These are phyloP conservation scores for Aythya baeri DNA, from an alignment of 2,113 vertebrate genomes.

Conservation along the genomic window DNA sequence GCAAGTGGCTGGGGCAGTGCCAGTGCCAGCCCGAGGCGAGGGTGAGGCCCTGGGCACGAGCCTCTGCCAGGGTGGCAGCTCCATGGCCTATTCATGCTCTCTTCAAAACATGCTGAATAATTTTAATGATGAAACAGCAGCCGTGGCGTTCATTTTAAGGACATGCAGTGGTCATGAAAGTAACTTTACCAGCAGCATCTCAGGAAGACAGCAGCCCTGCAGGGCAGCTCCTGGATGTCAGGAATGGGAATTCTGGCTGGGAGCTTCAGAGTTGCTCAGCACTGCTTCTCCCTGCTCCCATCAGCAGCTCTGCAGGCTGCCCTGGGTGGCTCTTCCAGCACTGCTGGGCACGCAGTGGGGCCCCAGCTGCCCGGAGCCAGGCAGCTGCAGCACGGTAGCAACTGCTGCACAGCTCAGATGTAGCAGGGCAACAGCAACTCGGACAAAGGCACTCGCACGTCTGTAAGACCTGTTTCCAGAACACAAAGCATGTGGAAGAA, in stretches of 20 bases:
- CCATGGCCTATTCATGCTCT: not conserved
- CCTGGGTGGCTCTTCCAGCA: not conserved
- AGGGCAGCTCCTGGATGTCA: not conserved
- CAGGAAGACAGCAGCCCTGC: fast-evolving
- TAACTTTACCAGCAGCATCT: not conserved
- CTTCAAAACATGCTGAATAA: not conserved
- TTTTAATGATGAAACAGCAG: not conserved
- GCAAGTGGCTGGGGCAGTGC: not conserved
- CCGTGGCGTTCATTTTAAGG: not conserved
- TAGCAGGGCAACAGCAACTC: not conserved
- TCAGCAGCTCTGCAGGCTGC: not conserved
- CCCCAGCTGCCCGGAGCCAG: not conserved
- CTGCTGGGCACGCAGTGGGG: fast-evolving
- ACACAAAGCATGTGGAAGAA: not conserved
- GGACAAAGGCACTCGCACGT: fast-evolving
- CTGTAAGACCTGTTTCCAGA: not conserved
- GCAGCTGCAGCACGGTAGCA: not conserved
- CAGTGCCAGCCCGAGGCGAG: not conserved
- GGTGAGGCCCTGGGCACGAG: no score
- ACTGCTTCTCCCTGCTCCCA: not conserved
- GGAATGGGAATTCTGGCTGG: not conserved
- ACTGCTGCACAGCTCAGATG: no score
- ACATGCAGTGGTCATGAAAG: not conserved
- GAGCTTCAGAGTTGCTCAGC: not conserved
- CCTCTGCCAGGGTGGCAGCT: not conserved